These are phyloP conservation scores for Gephyroberyx darwinii DNA, from an alignment of 2,797 vertebrate genomes.

Conservation along the genomic window DNA sequence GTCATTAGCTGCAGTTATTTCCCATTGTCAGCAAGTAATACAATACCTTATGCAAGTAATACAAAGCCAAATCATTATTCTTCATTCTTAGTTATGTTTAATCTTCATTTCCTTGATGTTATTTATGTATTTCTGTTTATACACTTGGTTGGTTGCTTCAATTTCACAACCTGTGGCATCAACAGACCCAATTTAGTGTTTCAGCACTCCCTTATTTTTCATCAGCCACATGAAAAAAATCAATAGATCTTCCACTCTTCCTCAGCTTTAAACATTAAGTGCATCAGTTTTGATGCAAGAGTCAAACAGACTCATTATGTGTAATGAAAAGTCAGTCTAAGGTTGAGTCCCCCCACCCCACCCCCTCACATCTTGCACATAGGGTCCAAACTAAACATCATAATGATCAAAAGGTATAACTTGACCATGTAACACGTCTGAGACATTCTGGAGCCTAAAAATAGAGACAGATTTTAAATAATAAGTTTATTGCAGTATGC, in stretches of 20 bases:
- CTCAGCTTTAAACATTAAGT: too few relatives aligned
- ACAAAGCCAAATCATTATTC: background rate
- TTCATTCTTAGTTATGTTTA: conserved; percentile 38
- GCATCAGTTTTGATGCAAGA: too few relatives aligned
- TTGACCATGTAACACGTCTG: background rate
- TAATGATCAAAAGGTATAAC: background rate
- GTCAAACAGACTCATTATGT: background rate
- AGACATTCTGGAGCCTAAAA: too few relatives aligned
- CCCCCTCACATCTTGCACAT: too few relatives aligned
- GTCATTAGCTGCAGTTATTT: background rate
- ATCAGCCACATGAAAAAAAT: too few relatives aligned
- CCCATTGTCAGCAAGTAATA: background rate
- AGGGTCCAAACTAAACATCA: background rate
- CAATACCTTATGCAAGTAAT: background rate
- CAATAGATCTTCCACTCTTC: too few relatives aligned
- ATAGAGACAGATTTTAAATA: too few relatives aligned
- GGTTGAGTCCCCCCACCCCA: background rate
- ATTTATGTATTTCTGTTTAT: conserved; percentile 13
- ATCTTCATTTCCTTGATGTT: conserved; percentile 41
- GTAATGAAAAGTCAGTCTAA: background rate
- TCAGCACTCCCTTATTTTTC: too few relatives aligned
- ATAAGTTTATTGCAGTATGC: too few relatives aligned
- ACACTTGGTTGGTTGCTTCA: conserved; percentile 12
- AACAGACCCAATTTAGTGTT: background rate
- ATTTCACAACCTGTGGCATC: conserved; percentile 6